Conservation (phyloP, 1,140 invertebrate genomes). For the Zaprionus gabonicus region DNA sequence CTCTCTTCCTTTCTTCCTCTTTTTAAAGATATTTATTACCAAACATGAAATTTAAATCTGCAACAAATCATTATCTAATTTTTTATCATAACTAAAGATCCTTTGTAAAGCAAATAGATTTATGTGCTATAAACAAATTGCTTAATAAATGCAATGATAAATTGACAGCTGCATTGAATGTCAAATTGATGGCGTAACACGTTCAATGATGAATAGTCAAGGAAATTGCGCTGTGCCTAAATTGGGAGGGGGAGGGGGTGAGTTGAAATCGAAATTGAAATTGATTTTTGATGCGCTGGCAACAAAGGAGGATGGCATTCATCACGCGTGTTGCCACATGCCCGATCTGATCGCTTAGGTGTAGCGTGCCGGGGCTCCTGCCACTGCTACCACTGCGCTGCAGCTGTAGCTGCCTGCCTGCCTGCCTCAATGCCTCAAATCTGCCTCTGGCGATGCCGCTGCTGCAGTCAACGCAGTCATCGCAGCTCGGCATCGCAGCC, state of each 20-base stretch:
- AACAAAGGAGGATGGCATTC: conserved; percentile 29
- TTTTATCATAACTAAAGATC: too few relatives aligned
- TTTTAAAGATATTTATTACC: too few relatives aligned
- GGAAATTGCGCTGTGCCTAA: conserved; percentile 21
- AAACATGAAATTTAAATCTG: too few relatives aligned
- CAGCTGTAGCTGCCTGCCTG: not conserved
- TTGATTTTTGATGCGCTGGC: conserved; percentile 41
- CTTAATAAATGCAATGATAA: conserved; percentile 7
- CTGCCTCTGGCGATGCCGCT: conserved; percentile 23
- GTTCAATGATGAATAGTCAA: conserved; percentile 23
- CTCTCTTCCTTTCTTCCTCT: too few relatives aligned
- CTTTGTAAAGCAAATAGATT: not conserved
- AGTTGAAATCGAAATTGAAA: conserved; percentile 16
- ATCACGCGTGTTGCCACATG: conserved; percentile 41
- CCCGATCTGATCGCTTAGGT: conserved; percentile 30
- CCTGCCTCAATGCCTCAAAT: conserved; percentile 26
- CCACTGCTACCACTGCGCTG: not conserved
- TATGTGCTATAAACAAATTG: not conserved
- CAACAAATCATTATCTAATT: too few relatives aligned
- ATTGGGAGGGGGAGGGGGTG: not conserved
- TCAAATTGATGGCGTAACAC: conserved; percentile 1
- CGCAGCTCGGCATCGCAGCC: conserved; percentile 44
- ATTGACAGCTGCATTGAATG: conserved; percentile 7
- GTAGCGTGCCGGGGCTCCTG: conserved; percentile 22
- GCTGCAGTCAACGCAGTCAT: not conserved